These are phyloP conservation scores for Drosophila bocqueti DNA, from an alignment of 1,140 invertebrate genomes.

Conservation along the genomic window DNA sequence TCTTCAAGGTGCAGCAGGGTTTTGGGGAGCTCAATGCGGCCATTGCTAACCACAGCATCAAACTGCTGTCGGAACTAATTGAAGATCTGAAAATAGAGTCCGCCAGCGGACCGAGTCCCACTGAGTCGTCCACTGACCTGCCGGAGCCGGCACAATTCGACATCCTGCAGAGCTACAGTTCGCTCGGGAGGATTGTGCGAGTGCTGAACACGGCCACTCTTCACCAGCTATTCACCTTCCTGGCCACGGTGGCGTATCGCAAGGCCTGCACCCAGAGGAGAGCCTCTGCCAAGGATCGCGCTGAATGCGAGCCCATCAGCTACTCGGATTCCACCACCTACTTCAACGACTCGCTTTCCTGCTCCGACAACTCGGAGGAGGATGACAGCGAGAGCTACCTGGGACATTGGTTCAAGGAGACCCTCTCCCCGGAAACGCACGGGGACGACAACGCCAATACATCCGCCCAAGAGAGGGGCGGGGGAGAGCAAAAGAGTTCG, in stretches of 20 bases:
- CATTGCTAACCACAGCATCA: constrained; percentile 90
- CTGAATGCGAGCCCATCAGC: constrained; percentile 91
- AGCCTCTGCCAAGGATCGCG: constrained; percentile 90
- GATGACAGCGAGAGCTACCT: constrained; percentile 95
- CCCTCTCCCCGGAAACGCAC: constrained; percentile 90
- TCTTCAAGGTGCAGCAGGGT: constrained; percentile 89
- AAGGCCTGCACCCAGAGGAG: constrained; percentile 94
- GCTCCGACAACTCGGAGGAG: constrained; percentile 95
- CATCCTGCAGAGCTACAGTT: constrained; percentile 85
- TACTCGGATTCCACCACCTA: constrained; percentile 96
- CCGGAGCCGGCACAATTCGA: constrained; percentile 85
- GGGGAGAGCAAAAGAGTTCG: constrained; percentile 81
- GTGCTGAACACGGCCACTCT: constrained; percentile 86
- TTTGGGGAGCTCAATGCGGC: constrained; percentile 93
- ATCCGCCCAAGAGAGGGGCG: constrained; percentile 85
- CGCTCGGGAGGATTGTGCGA: constrained; percentile 86
- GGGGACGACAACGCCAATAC: constrained; percentile 86
- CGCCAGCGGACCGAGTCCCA: constrained; percentile 86
- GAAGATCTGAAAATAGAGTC: constrained; percentile 90
- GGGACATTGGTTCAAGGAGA: constrained; percentile 97
- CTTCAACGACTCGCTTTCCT: constrained; percentile 96
- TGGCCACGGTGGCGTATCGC: constrained; percentile 95
- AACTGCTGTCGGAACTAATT: constrained; percentile 88
- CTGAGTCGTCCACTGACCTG: constrained; percentile 67
- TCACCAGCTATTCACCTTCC: constrained; percentile 93